Evolutionary conservation across 1,140 invertebrate species (phyloP), one percentile per base, ranked within the genome.

Genomic region (Neodiprion pinetum): DNA sequence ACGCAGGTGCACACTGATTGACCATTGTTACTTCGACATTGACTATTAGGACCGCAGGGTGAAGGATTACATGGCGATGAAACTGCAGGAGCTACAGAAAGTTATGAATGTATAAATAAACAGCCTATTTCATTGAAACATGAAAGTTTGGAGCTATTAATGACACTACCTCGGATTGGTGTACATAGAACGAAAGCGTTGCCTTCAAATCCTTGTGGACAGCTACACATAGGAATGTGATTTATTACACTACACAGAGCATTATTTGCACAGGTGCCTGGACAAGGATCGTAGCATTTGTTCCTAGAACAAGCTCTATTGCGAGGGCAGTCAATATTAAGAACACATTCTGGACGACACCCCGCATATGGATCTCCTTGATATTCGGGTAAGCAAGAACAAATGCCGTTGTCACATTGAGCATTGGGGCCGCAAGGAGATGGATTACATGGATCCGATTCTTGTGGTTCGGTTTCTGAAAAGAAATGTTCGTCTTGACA

Each of bases 41-140:
- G 85, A 72, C 93, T 92, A 82, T 95, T 95, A 14, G 91, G 91
- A 73, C 94, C 94, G 81, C 94, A 95, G 48, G 93, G 93, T 73
- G 92, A 91, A 74, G 93, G 93, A 72, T 86, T 81, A 81, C 94
- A 95, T 7, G 93, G 92, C 85, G 91, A 89, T 81, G 83, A 72
- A 14, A 83, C 80, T 61, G 78, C 72, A 53, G 82, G 80, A 23
- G 14, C 73, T 74, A 40, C 5, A 84, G 85, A 79, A 61, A 50
- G 78, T 83, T 75, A 83, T 80, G 9, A 76, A 7, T 83, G 40
- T 17, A 17, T 48, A 70, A 48, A n/a, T 67, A 73, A 40, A 11
- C 11, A 21, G 1, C 28, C 12, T 12, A 68, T 17, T 48, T n/a
- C 40, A 72, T 17, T 21, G 47, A n/a, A 70, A 76, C 10, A 77